Percentiles rank a stretch among this genome's conserved stretches.
These are phyloP conservation scores for Meghimatium bilineatum DNA, from an alignment of 2,888 invertebrate genomes.

Conservation along the genomic window DNA sequence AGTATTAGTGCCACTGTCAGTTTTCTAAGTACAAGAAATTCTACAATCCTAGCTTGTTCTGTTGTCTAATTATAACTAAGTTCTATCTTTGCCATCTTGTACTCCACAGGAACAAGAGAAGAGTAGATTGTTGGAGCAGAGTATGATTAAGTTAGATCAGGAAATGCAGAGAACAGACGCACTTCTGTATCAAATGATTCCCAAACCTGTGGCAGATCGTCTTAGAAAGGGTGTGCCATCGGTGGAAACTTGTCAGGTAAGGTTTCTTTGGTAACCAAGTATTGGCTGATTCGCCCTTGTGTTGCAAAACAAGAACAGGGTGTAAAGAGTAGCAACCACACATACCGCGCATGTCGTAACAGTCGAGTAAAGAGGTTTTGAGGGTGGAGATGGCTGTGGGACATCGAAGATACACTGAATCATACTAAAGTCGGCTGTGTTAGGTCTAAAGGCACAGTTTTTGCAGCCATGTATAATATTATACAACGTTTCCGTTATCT, in stretches of 20 bases:
- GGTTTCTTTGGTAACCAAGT: no score
- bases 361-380: no score
- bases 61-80: neutral
- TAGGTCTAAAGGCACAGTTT: no score
- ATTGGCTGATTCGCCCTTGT: no score
- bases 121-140: slow-evolving; percentile 95
- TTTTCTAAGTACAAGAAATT: neutral
- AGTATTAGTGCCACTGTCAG: neutral
- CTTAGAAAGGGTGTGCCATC: slow-evolving; percentile 95
- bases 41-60: neutral
- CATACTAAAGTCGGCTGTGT: no score
- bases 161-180: slow-evolving; percentile 98
- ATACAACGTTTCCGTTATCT: no score
- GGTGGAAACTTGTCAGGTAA: slow-evolving; percentile 96
- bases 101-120: slow-evolving; percentile 91
- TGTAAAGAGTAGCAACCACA: no score
- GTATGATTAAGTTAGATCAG: slow-evolving; percentile 95
- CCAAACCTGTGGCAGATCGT: slow-evolving; percentile 96
- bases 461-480: no score
- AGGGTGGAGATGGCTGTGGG: no score
- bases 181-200: slow-evolving; percentile 98
- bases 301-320: no score
- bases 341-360: no score
- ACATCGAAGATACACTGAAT: no score
- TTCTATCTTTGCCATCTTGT: neutral